Conservation (phyloP, 2,888 invertebrate genomes). For the Oscheius sp. region DNA sequence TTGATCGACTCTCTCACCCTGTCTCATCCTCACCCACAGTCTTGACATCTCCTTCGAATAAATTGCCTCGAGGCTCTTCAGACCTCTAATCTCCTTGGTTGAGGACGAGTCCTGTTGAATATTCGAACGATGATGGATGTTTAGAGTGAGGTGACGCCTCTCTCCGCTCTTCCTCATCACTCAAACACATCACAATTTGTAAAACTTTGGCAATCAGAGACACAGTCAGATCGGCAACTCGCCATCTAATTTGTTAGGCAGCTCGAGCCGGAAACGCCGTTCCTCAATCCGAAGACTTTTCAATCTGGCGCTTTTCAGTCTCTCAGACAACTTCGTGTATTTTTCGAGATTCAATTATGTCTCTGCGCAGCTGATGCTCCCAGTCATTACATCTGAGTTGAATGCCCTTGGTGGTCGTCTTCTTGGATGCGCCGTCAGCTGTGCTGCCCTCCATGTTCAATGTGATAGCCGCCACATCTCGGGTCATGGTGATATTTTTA, state of each 20-base stretch:
- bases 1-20: neutral
- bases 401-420: constrained; percentile 6
- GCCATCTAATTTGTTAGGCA: neutral
- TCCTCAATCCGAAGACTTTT: neutral
- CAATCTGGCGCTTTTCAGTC: constrained; percentile 4
- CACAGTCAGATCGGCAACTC: neutral
- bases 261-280: neutral
- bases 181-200: neutral
- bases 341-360: constrained; percentile 23
- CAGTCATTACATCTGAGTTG: neutral
- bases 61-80: constrained; percentile 8
- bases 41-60: constrained; percentile 3
- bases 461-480: neutral
- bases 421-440: neutral
- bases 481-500: neutral
- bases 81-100: constrained; percentile 13
- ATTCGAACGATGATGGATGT: constrained; percentile 16
- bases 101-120: constrained; percentile 18
- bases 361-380: constrained; percentile 17
- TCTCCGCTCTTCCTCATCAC: neutral
- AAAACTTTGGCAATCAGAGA: neutral
- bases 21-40: neutral
- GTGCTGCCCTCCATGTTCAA: neutral
- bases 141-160: neutral
- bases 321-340: neutral